These are phyloP conservation scores for Lasioglossum morio DNA, from an alignment of 2,888 invertebrate species.

Conservation along the genomic window DNA sequence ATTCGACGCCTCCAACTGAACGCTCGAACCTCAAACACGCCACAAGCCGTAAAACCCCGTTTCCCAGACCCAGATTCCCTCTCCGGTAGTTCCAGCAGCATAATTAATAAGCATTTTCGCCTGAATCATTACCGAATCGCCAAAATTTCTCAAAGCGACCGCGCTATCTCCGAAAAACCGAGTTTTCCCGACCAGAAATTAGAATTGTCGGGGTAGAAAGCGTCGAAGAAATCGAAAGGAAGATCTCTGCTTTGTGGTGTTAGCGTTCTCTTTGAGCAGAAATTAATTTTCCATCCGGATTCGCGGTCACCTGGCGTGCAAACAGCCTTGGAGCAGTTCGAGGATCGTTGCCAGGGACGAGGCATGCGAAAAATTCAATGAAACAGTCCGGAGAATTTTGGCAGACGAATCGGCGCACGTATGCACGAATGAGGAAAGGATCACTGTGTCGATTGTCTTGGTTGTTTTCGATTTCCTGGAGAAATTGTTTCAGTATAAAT, in stretches of 20 bases:
- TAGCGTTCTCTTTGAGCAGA: neutral
- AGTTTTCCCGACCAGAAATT: neutral
- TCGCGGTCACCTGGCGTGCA: neutral
- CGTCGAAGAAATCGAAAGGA: neutral
- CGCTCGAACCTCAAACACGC: neutral
- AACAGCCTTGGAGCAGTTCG: neutral
- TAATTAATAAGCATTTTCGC: neutral
- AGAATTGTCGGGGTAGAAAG: neutral
- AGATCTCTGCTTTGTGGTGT: too few relatives aligned
- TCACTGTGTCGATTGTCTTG: neutral
- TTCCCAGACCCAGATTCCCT: neutral
- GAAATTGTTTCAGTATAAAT: neutral
- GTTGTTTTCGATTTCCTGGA: neutral
- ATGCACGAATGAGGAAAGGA: neutral
- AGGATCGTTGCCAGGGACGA: neutral
- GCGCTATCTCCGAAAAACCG: neutral
- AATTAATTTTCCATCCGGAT: conserved; percentile 18
- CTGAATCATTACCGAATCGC: neutral
- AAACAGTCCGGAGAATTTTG: neutral
- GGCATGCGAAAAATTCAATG: neutral
- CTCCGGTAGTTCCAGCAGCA: neutral
- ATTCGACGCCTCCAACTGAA: neutral
- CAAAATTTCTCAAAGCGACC: neutral
- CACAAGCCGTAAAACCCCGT: neutral
- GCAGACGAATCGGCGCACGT: neutral